Evolutionary conservation across 2,113 vertebrate genomes (phyloP), one percentile per base, ranked within the genome.

Genomic region (Tachysurus vachellii): DNA sequence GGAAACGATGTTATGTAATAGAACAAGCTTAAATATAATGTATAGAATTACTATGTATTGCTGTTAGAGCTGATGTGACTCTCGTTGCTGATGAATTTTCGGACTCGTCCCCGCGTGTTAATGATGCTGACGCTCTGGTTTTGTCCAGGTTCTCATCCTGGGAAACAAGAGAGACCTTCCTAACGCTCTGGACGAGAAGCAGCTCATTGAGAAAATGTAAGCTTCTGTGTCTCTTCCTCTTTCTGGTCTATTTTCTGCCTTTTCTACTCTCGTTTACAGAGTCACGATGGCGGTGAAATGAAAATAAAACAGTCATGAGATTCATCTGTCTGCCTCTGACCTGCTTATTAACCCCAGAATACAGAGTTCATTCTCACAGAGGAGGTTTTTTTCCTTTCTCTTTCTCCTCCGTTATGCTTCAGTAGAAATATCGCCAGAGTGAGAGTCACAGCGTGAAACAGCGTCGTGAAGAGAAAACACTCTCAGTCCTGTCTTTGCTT

Each of bases 201-300:
- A 97, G 91, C 94, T 97, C 89, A 98, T 97, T 94, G 96, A 97
- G 94, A 97, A 96, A 94, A 92, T 98, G 96, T 97, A 94, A 96
- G 96, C n/a, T 14, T 17, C n/a, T 73, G 3, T 17, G 68, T n/a
- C 68, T 50, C 21, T 42, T 64, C 50, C 36, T 85, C 14, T 76
- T 21, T 53, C 47, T 53, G 36, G 54, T 19, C 1, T 54, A 9
- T 17, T 8, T 36, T 44, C 31, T 70, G 7, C 28, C 6, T 28
- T 42, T 16, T 68, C 6, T 44, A 61, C 82, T 50, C 75, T 10
- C 17, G 2, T 2, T 62, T 66, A 31, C n/a, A 31, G 26, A 53
- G 59, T 31, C 23, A n/a, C 56, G 75, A 80, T 19, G 62, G 31
- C 26, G 5, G 12, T 71, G 54, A 84, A 57, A 71, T 42, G 11